Base-by-base conservation (phyloP, 2,113 vertebrate genomes). In the Glaucidium brasilianum region DNA sequence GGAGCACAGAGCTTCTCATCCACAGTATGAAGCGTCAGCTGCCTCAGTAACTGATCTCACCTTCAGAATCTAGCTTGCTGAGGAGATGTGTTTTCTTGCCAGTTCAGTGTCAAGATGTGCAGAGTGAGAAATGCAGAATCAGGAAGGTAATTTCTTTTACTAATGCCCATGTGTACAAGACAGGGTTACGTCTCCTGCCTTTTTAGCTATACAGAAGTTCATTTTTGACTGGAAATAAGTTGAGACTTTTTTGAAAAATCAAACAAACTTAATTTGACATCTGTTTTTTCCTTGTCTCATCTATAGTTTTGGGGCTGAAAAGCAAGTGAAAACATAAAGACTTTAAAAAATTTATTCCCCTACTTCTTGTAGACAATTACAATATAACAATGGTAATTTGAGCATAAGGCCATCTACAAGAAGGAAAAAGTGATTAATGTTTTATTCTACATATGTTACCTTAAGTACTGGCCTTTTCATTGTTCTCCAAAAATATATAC, bases 21-120 rank as follows among this genome's bases (percentile, higher is more conserved):
- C 21, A 41, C 35, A 34, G 14, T 26, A 3, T 15, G 21, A 73
- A 87, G 21, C 12, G 25, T 8, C 0, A 0, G 11, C 11, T 78
- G 29, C 8, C 49, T 63, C 43, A 18, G n/a, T 59, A 74, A 50
- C 22, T 5, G 11, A 45, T 32, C 45, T 84, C 1, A 0, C 47
- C 27, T 63, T 63, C 2, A 6, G 1, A 17, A 4, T 47, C 25
- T 45, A 34, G 26, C 18, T 72, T 52, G 66, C 60, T 39, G 20
- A 26, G 49, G 7, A 43, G 20, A 75, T 0, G 2, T 26, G 20
- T 53, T 78, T 62, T 71, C 74, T 75, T 71, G 58, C 9, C 32
- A 76, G 15, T 32, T 75, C 56, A 43, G 15, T 22, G 29, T 45
- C 34, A 80, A 45, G 34, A 43, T 34, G 20, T 32, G 8, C 35